Conservation (phyloP, 2,888 invertebrate genomes). For the Drosophila conformis region DNA sequence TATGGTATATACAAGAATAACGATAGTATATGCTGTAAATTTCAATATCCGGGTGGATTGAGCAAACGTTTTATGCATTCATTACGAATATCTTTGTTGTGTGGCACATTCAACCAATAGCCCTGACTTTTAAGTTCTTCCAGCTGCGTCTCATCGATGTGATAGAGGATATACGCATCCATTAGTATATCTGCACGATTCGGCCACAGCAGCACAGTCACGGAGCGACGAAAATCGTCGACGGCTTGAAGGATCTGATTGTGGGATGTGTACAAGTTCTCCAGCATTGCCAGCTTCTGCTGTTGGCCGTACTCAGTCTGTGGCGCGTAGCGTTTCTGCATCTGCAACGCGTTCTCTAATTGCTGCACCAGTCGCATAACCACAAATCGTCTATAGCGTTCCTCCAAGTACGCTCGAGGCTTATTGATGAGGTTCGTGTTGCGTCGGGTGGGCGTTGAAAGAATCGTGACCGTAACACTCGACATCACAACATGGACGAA, state of each 20-base stretch:
- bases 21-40: not conserved
- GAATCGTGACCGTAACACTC: constrained; percentile 34
- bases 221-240: constrained; percentile 58
- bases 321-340: constrained; percentile 29
- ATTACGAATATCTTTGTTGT: constrained; percentile 41
- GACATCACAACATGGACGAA: constrained; percentile 43
- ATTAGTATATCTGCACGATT: constrained; percentile 47
- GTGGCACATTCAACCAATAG: constrained; percentile 38
- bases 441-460: constrained; percentile 32
- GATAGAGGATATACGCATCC: constrained; percentile 52
- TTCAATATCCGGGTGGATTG: constrained; percentile 59
- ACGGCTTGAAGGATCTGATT: constrained; percentile 52
- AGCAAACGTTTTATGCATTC: constrained; percentile 47
- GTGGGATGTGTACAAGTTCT: constrained; percentile 41
- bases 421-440: constrained; percentile 27
- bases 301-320: not conserved
- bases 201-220: constrained; percentile 55
- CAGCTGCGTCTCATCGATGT: constrained; percentile 50
- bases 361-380: constrained; percentile 62
- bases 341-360: constrained; percentile 51
- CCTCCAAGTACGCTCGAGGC: constrained; percentile 49
- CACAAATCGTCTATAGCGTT: constrained; percentile 57
- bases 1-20: not conserved
- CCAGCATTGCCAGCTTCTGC: constrained; percentile 10
- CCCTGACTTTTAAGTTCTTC: constrained; percentile 29